Base-by-base conservation (phyloP, 2,113 vertebrate species). In the Nesogale talazaci region DNA sequence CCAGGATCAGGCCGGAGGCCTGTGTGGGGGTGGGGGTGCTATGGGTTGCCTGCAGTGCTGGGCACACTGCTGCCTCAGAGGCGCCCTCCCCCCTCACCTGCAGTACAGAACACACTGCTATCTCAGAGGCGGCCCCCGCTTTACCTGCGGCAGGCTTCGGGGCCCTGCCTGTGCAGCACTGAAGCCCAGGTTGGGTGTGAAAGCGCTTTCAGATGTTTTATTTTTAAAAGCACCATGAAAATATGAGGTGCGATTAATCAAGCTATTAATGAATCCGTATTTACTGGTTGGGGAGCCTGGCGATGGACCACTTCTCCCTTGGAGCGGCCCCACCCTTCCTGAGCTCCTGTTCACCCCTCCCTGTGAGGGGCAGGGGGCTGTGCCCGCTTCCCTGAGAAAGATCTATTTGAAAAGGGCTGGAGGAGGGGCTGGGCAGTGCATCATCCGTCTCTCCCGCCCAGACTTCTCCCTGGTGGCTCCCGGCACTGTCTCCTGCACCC, bases 171-270 rank as follows among this genome's bases (percentile, higher is more conserved):
- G 1, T 69, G 82, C 42, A 61, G 65, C 94, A 80, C 83, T 3
- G 88, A 92, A 83, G 88, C 94, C 79, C 90, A 59, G 74, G 86
- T 61, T 69, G 57, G 80, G 95, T 95, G 91, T 90, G 95, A 96
- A 96, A 46, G 22, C 89, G 82, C 94, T 94, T 96, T 96, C 90
- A 57, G 94, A 94, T 96, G 96, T 93, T 96, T 95, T 96, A 97
- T 97, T 97, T 97, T 96, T 95, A 96, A 96, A 94, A 89, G 85
- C 70, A 88, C 91, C 91, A 95, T 0, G 2, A 91, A 96, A 94
- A 92, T 91, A 94, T 88, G 93, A 94, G 94, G 95, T 96, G 96
- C 91, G 95, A 97, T 97, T 95, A 96, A 96, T 96, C 95, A 93
- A 85, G 95, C 95, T 95, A 96, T 94, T 95, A 96, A 94, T 91